Evolutionary conservation across 1,140 invertebrate species (phyloP).

Genomic region (Dryas iulia): DNA sequence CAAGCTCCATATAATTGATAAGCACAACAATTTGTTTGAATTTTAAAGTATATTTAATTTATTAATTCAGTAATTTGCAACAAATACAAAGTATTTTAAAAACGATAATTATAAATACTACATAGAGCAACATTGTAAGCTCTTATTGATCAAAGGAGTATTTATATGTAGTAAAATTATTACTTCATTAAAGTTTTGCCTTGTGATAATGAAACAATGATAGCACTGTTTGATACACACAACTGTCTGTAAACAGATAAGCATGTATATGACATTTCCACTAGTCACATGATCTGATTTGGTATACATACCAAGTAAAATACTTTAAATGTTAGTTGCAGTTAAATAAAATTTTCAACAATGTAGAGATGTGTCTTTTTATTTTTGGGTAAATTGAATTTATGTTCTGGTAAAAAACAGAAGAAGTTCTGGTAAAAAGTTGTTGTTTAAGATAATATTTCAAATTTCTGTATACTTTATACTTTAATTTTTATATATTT

Average conservation of each 20-base stretch:
- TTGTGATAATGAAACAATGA: not conserved
- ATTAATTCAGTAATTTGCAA: too few relatives aligned
- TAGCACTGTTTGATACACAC: not conserved
- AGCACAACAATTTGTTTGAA: too few relatives aligned
- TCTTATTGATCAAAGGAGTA: not conserved
- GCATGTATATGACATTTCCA: not conserved
- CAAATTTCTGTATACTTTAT: too few relatives aligned
- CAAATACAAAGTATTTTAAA: too few relatives aligned
- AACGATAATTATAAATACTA: not conserved
- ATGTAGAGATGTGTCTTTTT: too few relatives aligned
- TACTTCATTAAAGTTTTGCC: slow-evolving; percentile 1
- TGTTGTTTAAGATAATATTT: too few relatives aligned
- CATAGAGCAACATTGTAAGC: not conserved
- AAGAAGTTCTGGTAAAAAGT: too few relatives aligned
- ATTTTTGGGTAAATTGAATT: too few relatives aligned
- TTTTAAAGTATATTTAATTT: too few relatives aligned
- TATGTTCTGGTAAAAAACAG: too few relatives aligned
- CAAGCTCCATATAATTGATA: too few relatives aligned
- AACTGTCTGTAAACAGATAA: slow-evolving; percentile 7
- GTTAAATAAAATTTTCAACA: not conserved
- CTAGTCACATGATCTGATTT: not conserved
- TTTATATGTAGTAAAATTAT: not conserved
- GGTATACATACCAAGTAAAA: not conserved
- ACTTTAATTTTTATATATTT: too few relatives aligned
- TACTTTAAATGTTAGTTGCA: not conserved